Evolutionary conservation across 1,140 invertebrate genomes (phyloP).

Genomic region (Hirudo medicinalis): DNA sequence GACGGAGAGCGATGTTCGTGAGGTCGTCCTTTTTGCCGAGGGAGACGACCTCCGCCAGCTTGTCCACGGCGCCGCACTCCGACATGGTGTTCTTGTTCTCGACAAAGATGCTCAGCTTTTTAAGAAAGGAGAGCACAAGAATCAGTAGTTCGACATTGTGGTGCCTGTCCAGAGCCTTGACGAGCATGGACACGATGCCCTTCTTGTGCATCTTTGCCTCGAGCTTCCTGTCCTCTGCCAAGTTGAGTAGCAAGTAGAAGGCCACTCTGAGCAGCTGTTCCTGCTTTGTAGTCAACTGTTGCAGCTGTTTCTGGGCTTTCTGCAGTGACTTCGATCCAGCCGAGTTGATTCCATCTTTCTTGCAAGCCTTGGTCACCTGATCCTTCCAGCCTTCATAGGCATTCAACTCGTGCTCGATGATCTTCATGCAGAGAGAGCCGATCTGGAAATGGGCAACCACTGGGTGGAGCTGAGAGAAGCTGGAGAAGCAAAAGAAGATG

Average conservation of each 20-base stretch:
- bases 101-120: slow-evolving; percentile 81
- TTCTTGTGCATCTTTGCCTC: slow-evolving; percentile 95
- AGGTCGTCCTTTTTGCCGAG: slow-evolving; percentile 50
- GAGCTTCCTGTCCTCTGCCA: slow-evolving; percentile 78
- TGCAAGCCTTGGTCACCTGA: slow-evolving; percentile 52
- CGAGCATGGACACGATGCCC: slow-evolving; percentile 71
- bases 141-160: slow-evolving; percentile 69
- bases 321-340: slow-evolving; percentile 32
- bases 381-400: slow-evolving; percentile 84
- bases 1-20: slow-evolving; percentile 67
- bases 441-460: slow-evolving; percentile 79
- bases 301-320: slow-evolving; percentile 61
- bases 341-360: slow-evolving; percentile 5
- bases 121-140: slow-evolving; percentile 81
- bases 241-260: slow-evolving; percentile 81
- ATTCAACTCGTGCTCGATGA: slow-evolving; percentile 81
- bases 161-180: slow-evolving; percentile 72
- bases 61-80: slow-evolving; percentile 44
- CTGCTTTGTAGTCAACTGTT: slow-evolving; percentile 71
- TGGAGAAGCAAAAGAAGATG: slow-evolving; percentile 92
- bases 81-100: slow-evolving; percentile 90
- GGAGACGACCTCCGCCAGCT: slow-evolving; percentile 38
- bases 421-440: slow-evolving; percentile 78
- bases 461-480: slow-evolving; percentile 86
- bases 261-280: slow-evolving; percentile 68